phyloP scores from a whole-genome alignment of 2,113 vertebrate genomes.

The Trogon surrucura region DNA sequence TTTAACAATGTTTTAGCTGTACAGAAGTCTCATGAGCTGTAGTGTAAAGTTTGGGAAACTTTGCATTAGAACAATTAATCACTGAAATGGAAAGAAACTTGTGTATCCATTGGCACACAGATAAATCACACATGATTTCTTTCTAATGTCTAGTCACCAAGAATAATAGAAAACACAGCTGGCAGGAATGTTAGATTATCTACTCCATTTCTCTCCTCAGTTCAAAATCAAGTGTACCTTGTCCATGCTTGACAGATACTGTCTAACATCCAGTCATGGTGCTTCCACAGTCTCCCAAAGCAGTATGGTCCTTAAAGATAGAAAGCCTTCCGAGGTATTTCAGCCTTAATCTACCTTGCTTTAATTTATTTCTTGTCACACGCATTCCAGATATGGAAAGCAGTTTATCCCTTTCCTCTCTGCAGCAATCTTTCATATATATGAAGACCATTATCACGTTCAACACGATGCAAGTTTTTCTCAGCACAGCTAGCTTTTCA shows the following conservation, averaged over 20 bases:
- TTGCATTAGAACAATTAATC: slow-evolving; percentile 43
- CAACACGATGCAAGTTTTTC: background rate
- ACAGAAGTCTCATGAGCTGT: background rate
- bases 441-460: background rate
- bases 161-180: slow-evolving; percentile 41
- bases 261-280: background rate
- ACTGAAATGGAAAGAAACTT: slow-evolving; percentile 21
- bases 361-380: slow-evolving; percentile 26
- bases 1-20: background rate
- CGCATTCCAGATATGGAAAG: background rate
- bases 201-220: slow-evolving; percentile 34
- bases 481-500: background rate
- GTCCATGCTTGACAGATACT: background rate
- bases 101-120: background rate
- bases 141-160: background rate
- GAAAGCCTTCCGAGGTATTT: background rate
- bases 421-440: background rate
- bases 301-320: background rate
- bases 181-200: background rate
- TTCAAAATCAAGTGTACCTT: slow-evolving; percentile 17
- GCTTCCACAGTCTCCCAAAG: background rate
- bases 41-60: slow-evolving; percentile 23
- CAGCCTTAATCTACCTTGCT: background rate
- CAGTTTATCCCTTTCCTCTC: background rate
- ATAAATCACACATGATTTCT: slow-evolving; percentile 57